Base-by-base conservation (phyloP, 2,888 invertebrate genomes). In the Synergus umbraculus region DNA sequence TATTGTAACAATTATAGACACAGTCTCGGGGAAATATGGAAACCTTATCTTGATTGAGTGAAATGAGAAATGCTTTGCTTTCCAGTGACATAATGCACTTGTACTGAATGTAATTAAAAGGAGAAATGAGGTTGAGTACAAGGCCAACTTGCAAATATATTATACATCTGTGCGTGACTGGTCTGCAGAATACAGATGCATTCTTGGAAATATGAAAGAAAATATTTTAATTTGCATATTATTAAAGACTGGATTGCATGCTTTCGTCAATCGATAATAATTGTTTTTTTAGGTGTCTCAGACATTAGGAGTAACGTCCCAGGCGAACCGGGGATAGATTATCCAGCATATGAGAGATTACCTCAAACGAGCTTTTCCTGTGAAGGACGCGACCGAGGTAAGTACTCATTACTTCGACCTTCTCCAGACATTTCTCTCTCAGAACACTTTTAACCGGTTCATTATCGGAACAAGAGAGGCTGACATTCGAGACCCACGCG, bases 241-340 rank as follows among this genome's bases (percentile, higher is more conserved):
- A n/a, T n/a, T n/a, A 54, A 2, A 54, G 37, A 37, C 37, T 37
- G 37, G 5, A 37, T 37, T 37, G 37, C 22, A 22, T 22, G 22
- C 37, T 37, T 7, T 37, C 37, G 7, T 37, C 37, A 37, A 37
- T 37, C 37, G 37, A 37, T 5, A 76, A 58, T 60, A 46, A 69
- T 63, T 58, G 29, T 22, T 49, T 77, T 84, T 83, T 37, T 87
- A 88, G 92, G 90, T 81, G 88, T 91, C 65, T 93, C 94, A 92
- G 94, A 95, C 89, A 94, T 95, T 83, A 92, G 94, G 78, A 93
- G 94, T 76, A 94, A 95, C 22, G 94, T 95, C 69, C 95, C 95
- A 8, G 95, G 95, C 0, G 94, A 95, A 86, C 95, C 95, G 0
- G 95, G 95, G 18, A 92, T 92, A 65, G 95, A 95, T 90, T 96